These are phyloP conservation scores for Cryptocheilus praepositus DNA, from an alignment of 2,888 invertebrate species.

Conservation along the genomic window DNA sequence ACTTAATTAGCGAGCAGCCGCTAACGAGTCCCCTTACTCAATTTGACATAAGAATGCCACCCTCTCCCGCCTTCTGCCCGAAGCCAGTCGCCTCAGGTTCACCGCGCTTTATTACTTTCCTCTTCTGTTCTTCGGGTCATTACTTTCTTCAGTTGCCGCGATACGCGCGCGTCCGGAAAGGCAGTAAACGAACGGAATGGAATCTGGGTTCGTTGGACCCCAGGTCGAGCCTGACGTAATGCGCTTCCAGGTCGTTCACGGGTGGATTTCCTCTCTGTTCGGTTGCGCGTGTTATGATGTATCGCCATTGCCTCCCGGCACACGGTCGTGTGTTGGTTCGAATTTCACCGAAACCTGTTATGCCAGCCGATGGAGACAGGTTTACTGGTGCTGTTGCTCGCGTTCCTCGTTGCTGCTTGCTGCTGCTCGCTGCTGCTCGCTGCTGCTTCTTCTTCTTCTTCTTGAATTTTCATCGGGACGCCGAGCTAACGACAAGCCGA, in stretches of 20 bases:
- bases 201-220: slow-evolving; percentile 57
- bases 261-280: slow-evolving; percentile 55
- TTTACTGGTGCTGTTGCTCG: slow-evolving; percentile 46
- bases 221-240: slow-evolving; percentile 55
- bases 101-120: not conserved
- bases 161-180: slow-evolving; percentile 39
- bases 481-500: not conserved
- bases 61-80: not conserved
- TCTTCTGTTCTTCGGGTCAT: not conserved
- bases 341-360: slow-evolving; percentile 60
- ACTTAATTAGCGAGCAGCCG: too few species aligned
- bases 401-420: not conserved
- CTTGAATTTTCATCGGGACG: slow-evolving; percentile 1
- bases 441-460: not conserved
- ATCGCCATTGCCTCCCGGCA: not conserved
- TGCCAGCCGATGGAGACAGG: slow-evolving; percentile 53
- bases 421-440: not conserved
- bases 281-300: slow-evolving; percentile 19
- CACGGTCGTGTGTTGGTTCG: slow-evolving; percentile 40
- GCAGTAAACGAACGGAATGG: slow-evolving; percentile 41
- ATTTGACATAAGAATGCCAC: not conserved
- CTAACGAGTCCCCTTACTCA: not conserved
- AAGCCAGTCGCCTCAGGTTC: too few species aligned
- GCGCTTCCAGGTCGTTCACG: slow-evolving; percentile 58
- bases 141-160: slow-evolving; percentile 6